A percentile compares a stretch with the other conserved stretches of the same genome.
phyloP scores from a whole-genome alignment of 2,888 invertebrate species.

The Drosophila borborema region DNA sequence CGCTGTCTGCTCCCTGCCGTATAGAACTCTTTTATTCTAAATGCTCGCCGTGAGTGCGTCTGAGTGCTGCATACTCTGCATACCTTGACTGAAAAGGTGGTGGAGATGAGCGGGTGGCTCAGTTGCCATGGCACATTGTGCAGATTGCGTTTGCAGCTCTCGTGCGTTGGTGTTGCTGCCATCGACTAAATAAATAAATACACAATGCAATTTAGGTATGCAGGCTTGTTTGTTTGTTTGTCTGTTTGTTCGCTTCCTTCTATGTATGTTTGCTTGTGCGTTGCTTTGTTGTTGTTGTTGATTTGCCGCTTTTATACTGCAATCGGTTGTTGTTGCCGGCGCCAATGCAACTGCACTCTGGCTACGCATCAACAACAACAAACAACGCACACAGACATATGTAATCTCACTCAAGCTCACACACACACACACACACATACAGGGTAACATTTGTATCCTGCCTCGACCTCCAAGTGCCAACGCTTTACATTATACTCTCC shows the following conservation, averaged over 20 bases:
- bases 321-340: conserved; percentile 43
- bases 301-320: conserved; percentile 49
- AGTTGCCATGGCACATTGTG: conserved; percentile 59
- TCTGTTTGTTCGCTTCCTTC: conserved; percentile 26
- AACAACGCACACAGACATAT: conserved; percentile 10
- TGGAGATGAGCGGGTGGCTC: neutral
- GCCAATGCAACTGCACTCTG: conserved; percentile 45
- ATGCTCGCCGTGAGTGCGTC: conserved; percentile 45
- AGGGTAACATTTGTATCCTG: conserved; percentile 41
- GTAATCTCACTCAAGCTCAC: neutral
- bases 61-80: conserved; percentile 48
- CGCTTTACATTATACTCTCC: conserved; percentile 28
- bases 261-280: conserved; percentile 18
- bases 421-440: neutral
- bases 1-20: conserved; percentile 19
- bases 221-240: conserved; percentile 47
- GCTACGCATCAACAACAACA: conserved; percentile 51
- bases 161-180: conserved; percentile 65
- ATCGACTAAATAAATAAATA: conserved; percentile 76
- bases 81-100: neutral
- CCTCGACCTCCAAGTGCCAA: conserved; percentile 67
- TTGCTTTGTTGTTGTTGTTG: conserved; percentile 22
- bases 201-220: conserved; percentile 68
- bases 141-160: conserved; percentile 57
- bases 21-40: conserved; percentile 2